Evolutionary conservation across 2,888 invertebrate species (phyloP).

Genomic region (Isoperla grammatica): DNA sequence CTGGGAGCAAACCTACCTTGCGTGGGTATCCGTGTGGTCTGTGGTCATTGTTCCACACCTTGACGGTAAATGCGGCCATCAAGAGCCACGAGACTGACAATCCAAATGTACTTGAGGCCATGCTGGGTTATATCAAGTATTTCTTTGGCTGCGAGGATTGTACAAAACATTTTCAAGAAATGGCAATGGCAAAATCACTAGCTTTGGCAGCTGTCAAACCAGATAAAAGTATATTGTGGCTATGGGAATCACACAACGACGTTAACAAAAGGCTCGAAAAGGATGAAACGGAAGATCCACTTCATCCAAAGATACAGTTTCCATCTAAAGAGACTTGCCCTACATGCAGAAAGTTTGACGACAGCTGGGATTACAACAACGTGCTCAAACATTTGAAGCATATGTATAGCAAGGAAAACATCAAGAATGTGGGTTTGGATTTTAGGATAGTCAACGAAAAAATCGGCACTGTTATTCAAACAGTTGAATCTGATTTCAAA

Average conservation of each 20-base stretch:
- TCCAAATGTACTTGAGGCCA: constrained; percentile 60
- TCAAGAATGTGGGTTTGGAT: constrained; percentile 26
- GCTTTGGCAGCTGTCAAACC: constrained; percentile 62
- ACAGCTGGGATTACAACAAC: constrained; percentile 57
- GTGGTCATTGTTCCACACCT: constrained; percentile 90
- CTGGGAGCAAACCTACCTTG: constrained; percentile 65
- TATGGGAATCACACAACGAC: constrained; percentile 92
- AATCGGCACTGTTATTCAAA: neutral
- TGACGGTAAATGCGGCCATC: constrained; percentile 69
- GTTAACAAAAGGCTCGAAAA: constrained; percentile 84
- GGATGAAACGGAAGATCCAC: constrained; percentile 84
- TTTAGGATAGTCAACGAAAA: constrained; percentile 24
- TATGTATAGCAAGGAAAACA: constrained; percentile 44
- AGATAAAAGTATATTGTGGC: constrained; percentile 79
- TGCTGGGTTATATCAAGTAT: constrained; percentile 81
- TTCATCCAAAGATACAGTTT: constrained; percentile 83
- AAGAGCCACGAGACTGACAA: constrained; percentile 45
- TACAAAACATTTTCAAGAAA: constrained; percentile 79
- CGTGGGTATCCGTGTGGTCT: constrained; percentile 92
- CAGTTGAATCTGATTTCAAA: neutral
- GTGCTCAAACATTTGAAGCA: constrained; percentile 58
- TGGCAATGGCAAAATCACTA: constrained; percentile 63
- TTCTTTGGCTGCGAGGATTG: constrained; percentile 95
- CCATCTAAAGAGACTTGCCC: constrained; percentile 66
- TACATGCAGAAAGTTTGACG: constrained; percentile 54